Evolutionary conservation across 2,113 vertebrate species (phyloP).

Genomic region (Cinclus cinclus): DNA sequence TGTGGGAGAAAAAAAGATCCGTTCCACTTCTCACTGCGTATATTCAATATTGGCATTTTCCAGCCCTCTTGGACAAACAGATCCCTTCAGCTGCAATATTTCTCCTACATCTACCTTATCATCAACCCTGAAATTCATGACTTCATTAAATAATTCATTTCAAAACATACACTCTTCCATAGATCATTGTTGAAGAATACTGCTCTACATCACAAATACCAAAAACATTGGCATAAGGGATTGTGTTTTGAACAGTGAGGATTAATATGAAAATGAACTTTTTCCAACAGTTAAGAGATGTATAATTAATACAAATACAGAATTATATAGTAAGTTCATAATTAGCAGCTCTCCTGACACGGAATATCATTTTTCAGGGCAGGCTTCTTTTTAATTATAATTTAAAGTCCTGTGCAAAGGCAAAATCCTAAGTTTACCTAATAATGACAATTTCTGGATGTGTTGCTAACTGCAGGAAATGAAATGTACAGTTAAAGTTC

Average conservation of each 20-base stretch:
- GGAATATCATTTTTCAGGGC: background rate
- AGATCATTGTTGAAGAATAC: background rate
- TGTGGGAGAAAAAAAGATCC: background rate
- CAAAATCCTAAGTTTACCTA: background rate
- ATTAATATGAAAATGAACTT: background rate
- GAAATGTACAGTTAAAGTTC: background rate
- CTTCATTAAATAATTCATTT: background rate
- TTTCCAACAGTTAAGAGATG: background rate
- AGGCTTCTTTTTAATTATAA: background rate
- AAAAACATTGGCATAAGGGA: background rate
- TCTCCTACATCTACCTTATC: background rate
- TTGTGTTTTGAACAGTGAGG: background rate
- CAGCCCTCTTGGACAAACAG: background rate
- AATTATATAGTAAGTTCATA: background rate
- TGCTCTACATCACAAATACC: background rate
- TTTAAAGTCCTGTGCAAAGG: background rate
- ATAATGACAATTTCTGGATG: background rate
- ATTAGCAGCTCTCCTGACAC: slow-evolving; percentile 38
- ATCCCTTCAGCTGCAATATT: background rate
- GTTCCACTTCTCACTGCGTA: background rate
- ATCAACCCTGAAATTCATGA: background rate
- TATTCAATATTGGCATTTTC: background rate
- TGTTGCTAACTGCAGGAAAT: background rate
- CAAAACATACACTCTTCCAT: background rate
- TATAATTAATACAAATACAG: background rate